Base-by-base conservation (phyloP, 2,113 vertebrate genomes). In the Hepsetus odoe region DNA sequence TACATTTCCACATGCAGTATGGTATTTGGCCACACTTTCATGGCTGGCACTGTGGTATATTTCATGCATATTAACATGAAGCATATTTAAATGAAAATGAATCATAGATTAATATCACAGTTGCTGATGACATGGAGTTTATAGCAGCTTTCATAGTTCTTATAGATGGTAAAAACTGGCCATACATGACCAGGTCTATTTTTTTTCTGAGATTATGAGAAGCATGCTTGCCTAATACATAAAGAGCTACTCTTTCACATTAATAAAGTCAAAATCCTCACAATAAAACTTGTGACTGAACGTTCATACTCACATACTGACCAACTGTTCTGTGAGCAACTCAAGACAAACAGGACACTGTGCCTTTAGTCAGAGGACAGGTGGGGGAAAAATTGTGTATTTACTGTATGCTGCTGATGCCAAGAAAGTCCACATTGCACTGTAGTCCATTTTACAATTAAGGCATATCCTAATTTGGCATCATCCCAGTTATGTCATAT, bases 401-500 rank as follows among this genome's bases (percentile, higher is more conserved):
- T 5, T 46, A 49, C 26, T 76, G 26, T 73, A 73, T 42, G 51
- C 51, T 61, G 76, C 53, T 49, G 73, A 33, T 67, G 58, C 66
- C 44, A 69, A 58, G 79, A 72, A 77, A 51, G 62, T 35, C 80
- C 71, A 71, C 40, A 32, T 68, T 64, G 4, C 24, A 58, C 53
- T 56, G 67, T 32, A 76, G 66, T 58, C 26, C 30, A 76, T 0
- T 70, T 18, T 67, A 24, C 9, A 46, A 79, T 55, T 42, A 26
- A 40, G 24, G 46, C 28, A 80, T 5, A 2, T 58, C 30, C 20
- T 71, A 33, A 38, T 6, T 62, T 38, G 30, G 35, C 20, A 11
- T 71, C 40, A 71, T 85, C 74, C 74, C 44, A 72, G 5, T 65
- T 81, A 91, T 76, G 92, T 93, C 83, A 93, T 82, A 86, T 93